Base-by-base conservation (phyloP, 2,113 vertebrate genomes). In the Rhombomys opimus region DNA sequence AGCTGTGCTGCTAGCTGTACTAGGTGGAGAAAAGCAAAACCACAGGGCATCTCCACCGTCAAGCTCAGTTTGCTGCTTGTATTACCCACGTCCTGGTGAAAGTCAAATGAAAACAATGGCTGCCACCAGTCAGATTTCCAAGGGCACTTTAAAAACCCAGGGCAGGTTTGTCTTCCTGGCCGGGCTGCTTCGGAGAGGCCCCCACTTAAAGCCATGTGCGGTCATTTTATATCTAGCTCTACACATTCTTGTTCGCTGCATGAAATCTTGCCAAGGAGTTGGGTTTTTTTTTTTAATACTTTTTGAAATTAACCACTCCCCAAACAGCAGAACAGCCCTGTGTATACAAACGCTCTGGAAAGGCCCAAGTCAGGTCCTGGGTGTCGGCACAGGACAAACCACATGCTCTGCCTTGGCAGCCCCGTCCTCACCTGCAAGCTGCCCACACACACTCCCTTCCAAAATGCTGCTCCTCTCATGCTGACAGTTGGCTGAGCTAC, bases 321-420 rank as follows among this genome's bases (percentile, higher is more conserved):
- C 77, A 76, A 95, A 97, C 89, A 96, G 96, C 89, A 97, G 92
- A 89, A 94, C 94, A 89, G 92, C 96, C 97, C 88, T 97, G 96
- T 96, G 90, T 88, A 87, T 93, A 89, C 92, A 95, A 96, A 94
- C 67, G 82, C 87, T 95, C 95, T 87, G 96, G 93, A 95, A 95
- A 96, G 95, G 96, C 92, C 76, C 93, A 85, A 97, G 92, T 81
- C 95, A 95, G 93, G 95, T 89, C 86, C 76, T 97, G 97, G 96
- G 91, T 97, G 97, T 97, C 94, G 96, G 92, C 95, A 92, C 97
- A 96, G 85, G 92, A 96, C 95, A 97, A 92, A 98, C 97, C 97
- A 57, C 97, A 97, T 91, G 89, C 94, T 77, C 97, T 95, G 96
- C 96, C 91, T 97, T 96, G 97, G 97, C 96, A 97, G 93, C 82